These are phyloP conservation scores for Hypomesus transpacificus DNA, from an alignment of 2,113 vertebrate genomes.

Conservation along the genomic window DNA sequence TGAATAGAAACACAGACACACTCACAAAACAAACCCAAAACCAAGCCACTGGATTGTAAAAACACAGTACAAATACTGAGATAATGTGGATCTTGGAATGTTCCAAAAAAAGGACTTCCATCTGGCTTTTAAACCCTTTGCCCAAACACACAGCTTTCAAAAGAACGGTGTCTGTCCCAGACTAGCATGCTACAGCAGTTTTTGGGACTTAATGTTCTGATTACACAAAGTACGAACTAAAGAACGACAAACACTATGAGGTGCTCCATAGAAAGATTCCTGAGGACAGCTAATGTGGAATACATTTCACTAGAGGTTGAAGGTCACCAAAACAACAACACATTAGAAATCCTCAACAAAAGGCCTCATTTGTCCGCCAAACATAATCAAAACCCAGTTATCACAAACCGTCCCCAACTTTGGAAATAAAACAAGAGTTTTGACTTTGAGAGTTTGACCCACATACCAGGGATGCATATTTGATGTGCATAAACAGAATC, in stretches of 20 bases:
- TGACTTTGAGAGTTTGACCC: constrained; percentile 26
- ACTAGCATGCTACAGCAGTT: not conserved
- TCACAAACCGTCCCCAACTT: not conserved
- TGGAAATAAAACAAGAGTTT: constrained; percentile 4
- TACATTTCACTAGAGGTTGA: not conserved
- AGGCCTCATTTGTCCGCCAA: not conserved
- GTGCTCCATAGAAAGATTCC: not conserved
- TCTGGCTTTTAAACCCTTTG: not conserved
- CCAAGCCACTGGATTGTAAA: too few relatives aligned
- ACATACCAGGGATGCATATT: constrained; percentile 33
- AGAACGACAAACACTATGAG: not conserved
- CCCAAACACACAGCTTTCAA: not conserved
- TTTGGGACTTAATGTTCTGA: not conserved
- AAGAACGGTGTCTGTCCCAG: not conserved
- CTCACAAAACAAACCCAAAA: not conserved
- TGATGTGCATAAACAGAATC: constrained; percentile 47
- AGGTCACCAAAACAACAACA: not conserved
- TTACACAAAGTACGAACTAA: not conserved
- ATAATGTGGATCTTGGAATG: not conserved
- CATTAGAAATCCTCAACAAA: not conserved
- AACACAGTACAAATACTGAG: not conserved
- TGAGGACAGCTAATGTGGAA: not conserved
- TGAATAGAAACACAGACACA: not conserved
- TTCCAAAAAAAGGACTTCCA: not conserved
- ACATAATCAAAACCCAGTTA: not conserved